Evolutionary conservation across 2,888 invertebrate species (phyloP), one percentile per base, ranked within the genome.

Genomic region (Dolichopus griseipennis): DNA sequence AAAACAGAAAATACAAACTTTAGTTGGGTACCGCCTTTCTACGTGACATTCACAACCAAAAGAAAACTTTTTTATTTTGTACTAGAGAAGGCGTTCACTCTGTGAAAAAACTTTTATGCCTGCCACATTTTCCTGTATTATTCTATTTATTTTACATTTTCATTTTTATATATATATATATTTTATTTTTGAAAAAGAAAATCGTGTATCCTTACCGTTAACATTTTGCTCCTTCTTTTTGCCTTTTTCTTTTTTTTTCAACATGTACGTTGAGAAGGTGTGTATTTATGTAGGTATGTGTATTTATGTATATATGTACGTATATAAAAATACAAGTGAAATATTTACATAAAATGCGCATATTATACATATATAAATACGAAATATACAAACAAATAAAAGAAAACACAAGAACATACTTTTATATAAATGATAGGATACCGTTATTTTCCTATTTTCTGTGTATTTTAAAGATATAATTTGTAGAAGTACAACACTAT

Each of bases 11-110:
- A 27, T 27, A 27, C 27, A 27, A 41, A 6, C 18, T 52, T 52
- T 12, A 52, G 52, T 63, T 63, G 63, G 63, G 63, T 27, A 63
- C 27, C 63, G 63, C 63, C 63, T 63, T 63, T 63, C 27, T 63
- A 63, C 63, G 63, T 63, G 63, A 63, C 63, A 63, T 63, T 63
- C 20, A 27, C 4, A 15, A 63, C 27, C 9, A 62, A 22, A 12
- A 62, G 63, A 63, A 63, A 63, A 63, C 15, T 63, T 12, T 63
- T 27, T 33, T 52, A 2, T 52, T 52, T 52, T 15, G 15, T 18
- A 18, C n/a, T 52, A 15, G n/a, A 52, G 52, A 52, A 52, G 52
- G 52, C 52, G 52, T 52, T 41, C 52, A 52, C 52, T 52, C 52
- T 52, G 52, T 52, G 52, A 18, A 52, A n/a, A 52, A 52, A 63